Evolutionary conservation across 2,113 vertebrate species (phyloP), one percentile per base, ranked within the genome.

Genomic region (Pontoporia blainvillei): DNA sequence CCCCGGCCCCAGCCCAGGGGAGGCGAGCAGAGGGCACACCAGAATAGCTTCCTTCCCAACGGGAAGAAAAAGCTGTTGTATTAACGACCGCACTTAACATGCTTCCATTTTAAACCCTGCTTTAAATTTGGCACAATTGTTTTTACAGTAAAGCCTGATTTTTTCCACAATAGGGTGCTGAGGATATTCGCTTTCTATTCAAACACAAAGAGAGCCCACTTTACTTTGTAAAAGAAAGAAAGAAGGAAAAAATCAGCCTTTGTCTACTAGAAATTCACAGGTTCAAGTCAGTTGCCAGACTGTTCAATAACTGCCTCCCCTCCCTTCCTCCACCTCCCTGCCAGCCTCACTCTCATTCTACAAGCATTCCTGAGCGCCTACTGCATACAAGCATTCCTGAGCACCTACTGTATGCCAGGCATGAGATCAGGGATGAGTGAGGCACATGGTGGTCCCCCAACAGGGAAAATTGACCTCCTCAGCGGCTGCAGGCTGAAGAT

Each of bases 81-180:
- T 97, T 91, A 96, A 96, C 0, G 39, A 59, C 7, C 61, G 46
- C 73, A 89, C 90, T 97, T 95, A 95, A 95, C 93, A 86, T 11
- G 44, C 62, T 94, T 96, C 83, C 14, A 71, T 95, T 96, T 97
- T 95, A 96, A 96, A 90, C 79, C 57, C 73, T 34, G 91, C 91
- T 97, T 97, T 97, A 91, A 96, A 97, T 96, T 41, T 86, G 83
- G 83, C 78, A 89, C 86, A 61, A 94, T 96, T 95, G 95, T 97
- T 97, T 98, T 93, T 91, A 97, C 90, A 97, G 96, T 95, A 76
- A 96, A 95, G 95, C 49, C 91, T 97, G 93, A 91, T 95, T 97
- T 97, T 84, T 62, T 72, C 59, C 95, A 93, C 86, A 94, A 90
- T 95, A 79, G 93, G 81, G 71, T 91, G 76, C 94, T 89, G 59